These are phyloP conservation scores for Listrodromus nycthemerus DNA, from an alignment of 2,888 invertebrate species.

Conservation along the genomic window DNA sequence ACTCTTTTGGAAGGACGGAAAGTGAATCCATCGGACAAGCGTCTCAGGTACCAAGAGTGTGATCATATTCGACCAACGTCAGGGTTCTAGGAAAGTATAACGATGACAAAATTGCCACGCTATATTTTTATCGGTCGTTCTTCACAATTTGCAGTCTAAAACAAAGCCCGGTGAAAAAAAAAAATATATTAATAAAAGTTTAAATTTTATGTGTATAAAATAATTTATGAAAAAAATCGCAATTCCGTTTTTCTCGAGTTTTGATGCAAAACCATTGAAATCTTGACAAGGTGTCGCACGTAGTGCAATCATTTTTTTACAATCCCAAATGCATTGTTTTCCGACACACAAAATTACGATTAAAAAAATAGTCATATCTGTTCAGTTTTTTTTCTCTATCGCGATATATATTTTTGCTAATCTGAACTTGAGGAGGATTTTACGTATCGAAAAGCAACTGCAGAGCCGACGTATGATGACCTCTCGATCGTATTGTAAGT, in stretches of 20 bases:
- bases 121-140: not conserved
- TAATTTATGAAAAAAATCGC: too few relatives aligned
- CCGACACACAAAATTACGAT: too few relatives aligned
- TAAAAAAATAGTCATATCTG: too few relatives aligned
- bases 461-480: conserved; percentile 17
- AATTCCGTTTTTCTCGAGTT: too few relatives aligned
- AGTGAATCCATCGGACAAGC: conserved; percentile 17
- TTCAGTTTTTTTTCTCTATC: not conserved
- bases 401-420: not conserved
- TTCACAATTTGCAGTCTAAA: not conserved
- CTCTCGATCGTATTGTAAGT: conserved; percentile 28
- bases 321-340: not conserved
- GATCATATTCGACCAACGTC: conserved; percentile 26
- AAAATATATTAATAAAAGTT: not conserved
- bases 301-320: too few relatives aligned
- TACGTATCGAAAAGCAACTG: conserved; percentile 2
- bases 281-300: too few relatives aligned
- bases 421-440: not conserved
- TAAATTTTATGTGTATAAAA: not conserved
- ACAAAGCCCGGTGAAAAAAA: not conserved
- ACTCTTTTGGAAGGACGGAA: conserved; percentile 2
- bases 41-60: conserved; percentile 33
- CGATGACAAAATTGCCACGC: not conserved
- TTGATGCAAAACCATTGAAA: too few relatives aligned
- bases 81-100: conserved; percentile 48